Evolutionary conservation across 2,888 invertebrate genomes (phyloP), one percentile per base, ranked within the genome.

Genomic region (Belgica antarctica): DNA sequence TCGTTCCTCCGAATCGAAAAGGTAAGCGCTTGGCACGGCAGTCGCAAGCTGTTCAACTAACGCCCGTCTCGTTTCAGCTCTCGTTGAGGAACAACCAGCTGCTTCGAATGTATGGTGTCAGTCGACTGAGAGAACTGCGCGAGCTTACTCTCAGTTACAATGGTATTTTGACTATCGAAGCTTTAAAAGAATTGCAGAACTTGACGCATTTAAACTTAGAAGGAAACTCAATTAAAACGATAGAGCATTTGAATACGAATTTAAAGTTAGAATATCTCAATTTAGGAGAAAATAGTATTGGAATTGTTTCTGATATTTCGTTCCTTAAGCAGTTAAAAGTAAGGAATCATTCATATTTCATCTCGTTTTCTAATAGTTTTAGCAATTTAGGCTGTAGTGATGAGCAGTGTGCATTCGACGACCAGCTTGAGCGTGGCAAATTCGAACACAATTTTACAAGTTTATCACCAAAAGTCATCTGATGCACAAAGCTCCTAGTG

Each of bases 151-250:
- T 96, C 59, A 89, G 93, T 73, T 88, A 92, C 77, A 96, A 96
- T 81, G 89, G 89, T 65, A 92, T 96, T 73, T 83, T 93, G 57
- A 89, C 90, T 71, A 93, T 95, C 75, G 95, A 96, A 79, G 95
- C 94, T 8, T 82, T 95, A 12, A 92, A 92, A 78, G 92, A 94
- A 72, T 83, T 96, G 73, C 83, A 85, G 68, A 88, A 90, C 76
- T 82, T 96, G 71, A 88, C 88, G 76, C 89, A 89, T 76, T 82
- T 96, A 66, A 92, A 92, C 80, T 82, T 96, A 72, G 86, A 90
- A 80, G 92, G 91, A 72, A 96, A 96, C 81, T 94, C 90, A 76
- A 91, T 96, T 75, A 95, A 95, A 85, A 87, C 88, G n/a, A 91
- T 95, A 76, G 94, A 94, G 76, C 92, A 93, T 80, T 82, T 96